These are phyloP conservation scores for Colostygia pectinataria DNA, from an alignment of 2,888 invertebrate genomes.

Conservation along the genomic window DNA sequence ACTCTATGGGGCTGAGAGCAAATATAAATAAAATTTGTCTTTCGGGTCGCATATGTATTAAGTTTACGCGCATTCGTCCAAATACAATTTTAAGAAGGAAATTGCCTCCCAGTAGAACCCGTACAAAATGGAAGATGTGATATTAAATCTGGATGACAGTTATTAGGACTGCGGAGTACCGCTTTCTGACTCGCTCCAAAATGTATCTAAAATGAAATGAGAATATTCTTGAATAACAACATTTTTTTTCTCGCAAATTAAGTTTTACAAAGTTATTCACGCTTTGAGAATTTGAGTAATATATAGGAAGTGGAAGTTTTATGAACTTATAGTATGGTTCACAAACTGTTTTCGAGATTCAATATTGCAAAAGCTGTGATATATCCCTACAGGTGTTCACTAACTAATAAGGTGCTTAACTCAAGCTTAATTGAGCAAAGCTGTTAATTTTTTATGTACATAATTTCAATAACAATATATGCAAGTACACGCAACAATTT, in stretches of 20 bases:
- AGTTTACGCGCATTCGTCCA: conserved; percentile 74
- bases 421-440: too few relatives aligned
- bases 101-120: conserved; percentile 71
- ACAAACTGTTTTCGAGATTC: too few relatives aligned
- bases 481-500: too few relatives aligned
- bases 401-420: too few relatives aligned
- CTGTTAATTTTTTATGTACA: too few relatives aligned
- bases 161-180: conserved; percentile 69
- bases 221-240: conserved; percentile 54
- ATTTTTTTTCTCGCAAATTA: conserved; percentile 51
- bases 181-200: conserved; percentile 52
- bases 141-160: conserved; percentile 81
- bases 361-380: too few relatives aligned
- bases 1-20: conserved; percentile 48
- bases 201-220: conserved; percentile 58
- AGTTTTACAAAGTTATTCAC: conserved; percentile 28
- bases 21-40: conserved; percentile 76
- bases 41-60: conserved; percentile 73
- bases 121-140: conserved; percentile 75
- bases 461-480: too few relatives aligned
- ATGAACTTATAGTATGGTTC: too few relatives aligned
- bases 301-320: conserved; percentile 24
- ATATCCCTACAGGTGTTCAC: too few relatives aligned
- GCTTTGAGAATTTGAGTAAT: conserved; percentile 10
- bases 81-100: conserved; percentile 79